A percentile compares a stretch with the other conserved stretches of the same genome.
phyloP scores from a whole-genome alignment of 2,888 invertebrate genomes.

The Pollenia griseotomentosa region DNA sequence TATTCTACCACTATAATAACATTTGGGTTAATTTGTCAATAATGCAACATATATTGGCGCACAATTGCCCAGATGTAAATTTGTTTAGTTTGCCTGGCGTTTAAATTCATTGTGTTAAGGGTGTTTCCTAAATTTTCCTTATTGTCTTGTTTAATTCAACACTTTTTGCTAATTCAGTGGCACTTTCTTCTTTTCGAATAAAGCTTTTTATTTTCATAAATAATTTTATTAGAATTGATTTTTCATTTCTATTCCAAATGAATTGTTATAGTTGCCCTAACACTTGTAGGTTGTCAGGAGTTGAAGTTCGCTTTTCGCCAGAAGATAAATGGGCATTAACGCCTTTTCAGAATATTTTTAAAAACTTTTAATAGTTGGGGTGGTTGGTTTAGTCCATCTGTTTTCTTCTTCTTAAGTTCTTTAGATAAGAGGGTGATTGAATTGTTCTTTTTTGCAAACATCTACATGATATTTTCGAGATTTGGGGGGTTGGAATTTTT shows the following conservation, averaged over 20 bases:
- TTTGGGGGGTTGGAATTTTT: constrained; percentile 3
- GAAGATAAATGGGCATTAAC: constrained; percentile 56
- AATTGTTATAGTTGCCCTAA: constrained; percentile 32
- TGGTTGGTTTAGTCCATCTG: constrained; percentile 41
- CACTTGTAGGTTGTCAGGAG: constrained; percentile 10
- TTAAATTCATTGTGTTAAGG: constrained; percentile 3
- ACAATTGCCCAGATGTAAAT: too few species aligned
- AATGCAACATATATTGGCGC: not conserved
- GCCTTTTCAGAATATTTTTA: constrained; percentile 33
- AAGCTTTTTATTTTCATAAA: constrained; percentile 30
- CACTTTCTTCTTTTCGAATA: not conserved
- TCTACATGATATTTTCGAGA: not conserved
- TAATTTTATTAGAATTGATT: constrained; percentile 50
- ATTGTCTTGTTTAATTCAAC: not conserved
- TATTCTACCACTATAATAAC: constrained; percentile 14
- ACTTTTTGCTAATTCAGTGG: not conserved
- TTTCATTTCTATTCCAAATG: constrained; percentile 42
- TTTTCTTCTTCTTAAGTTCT: not conserved
- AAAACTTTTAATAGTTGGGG: constrained; percentile 39
- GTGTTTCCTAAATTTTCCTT: not conserved
- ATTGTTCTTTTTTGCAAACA: constrained; percentile 44
- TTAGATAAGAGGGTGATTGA: constrained; percentile 1
- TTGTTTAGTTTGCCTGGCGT: too few species aligned
- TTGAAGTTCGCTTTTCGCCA: constrained; percentile 8
- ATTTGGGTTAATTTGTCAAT: constrained; percentile 18